Base-by-base conservation (phyloP, 2,113 vertebrate genomes). In the Oryzias woworae region DNA sequence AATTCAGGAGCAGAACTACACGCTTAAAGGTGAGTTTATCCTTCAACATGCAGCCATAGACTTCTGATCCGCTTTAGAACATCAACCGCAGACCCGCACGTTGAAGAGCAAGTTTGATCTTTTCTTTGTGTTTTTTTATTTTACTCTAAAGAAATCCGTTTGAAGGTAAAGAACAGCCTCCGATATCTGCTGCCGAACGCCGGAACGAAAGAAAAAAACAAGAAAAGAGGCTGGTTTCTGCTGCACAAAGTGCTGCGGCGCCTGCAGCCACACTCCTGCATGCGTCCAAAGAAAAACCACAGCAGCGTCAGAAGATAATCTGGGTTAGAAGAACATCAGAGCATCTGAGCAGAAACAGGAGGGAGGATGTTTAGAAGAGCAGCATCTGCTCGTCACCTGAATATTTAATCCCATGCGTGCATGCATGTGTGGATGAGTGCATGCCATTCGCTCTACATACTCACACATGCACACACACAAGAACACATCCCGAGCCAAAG, bases 371-470 rank as follows among this genome's bases (percentile, higher is more conserved):
- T 66, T 62, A 62, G 53, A 52, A 65, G 52, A 6, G 13, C 58
- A 73, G 74, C 14, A 60, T 17, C 65, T 65, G 72, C 68, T 52
- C 62, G 77, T 78, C 70, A 83, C 85, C 85, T 88, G 84, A 89
- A 88, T 90, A 88, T 88, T 89, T 88, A 53, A 89, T 87, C 59
- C 55, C 58, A 49, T 67, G 65, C 71, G 67, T 57, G 68, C 75
- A 62, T 58, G 69, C 60, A 20, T 20, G 20, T 20, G 20, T 20
- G 20, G 20, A 20, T 20, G 20, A 20, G 44, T 73, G 66, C 68
- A 72, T 28, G 26, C 26, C 26, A 6, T 4, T 6, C 26, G 70
- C 78, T 59, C 46, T 53, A 56, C 70, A 69, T 7, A 56, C 57
- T 31, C 62, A 56, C 41, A 45, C 64, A 50, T 46, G 53, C 66